Percentiles rank a stretch among this genome's conserved stretches.
phyloP scores from a whole-genome alignment of 2,797 vertebrate genomes.

The Mionectes olivaceus region DNA sequence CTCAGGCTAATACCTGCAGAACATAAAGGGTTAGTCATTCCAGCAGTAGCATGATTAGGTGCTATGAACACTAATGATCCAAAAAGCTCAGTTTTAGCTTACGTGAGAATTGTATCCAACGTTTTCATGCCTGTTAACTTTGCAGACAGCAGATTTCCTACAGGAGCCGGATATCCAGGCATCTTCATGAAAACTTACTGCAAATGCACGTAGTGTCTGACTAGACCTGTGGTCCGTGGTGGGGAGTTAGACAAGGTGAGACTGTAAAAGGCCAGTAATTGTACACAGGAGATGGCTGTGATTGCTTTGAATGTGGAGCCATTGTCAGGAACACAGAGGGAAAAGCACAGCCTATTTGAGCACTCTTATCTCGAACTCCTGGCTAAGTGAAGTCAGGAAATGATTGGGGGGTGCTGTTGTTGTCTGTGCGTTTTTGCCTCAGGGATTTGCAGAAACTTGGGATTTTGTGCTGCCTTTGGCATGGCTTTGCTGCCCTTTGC shows the following conservation, averaged over 20 bases:
- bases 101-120: background rate
- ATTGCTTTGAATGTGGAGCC: conserved; percentile 60
- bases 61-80: conserved; percentile 36
- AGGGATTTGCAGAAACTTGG: conserved; percentile 37
- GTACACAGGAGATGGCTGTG: conserved; percentile 60
- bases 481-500: conserved; percentile 3
- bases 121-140: conserved; percentile 49
- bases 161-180: conserved; percentile 9
- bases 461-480: conserved; percentile 60
- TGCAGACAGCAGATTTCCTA: conserved; percentile 36
- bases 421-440: conserved; percentile 26
- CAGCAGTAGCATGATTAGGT: conserved; percentile 30
- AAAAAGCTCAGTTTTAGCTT: conserved; percentile 32
- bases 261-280: conserved; percentile 63
- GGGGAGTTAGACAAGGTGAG: conserved; percentile 65
- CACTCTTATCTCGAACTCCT: conserved; percentile 25
- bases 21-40: conserved; percentile 18
- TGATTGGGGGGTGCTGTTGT: background rate
- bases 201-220: conserved; percentile 52
- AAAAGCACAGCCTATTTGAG: conserved; percentile 30
- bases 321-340: conserved; percentile 24
- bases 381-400: conserved; percentile 25
- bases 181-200: conserved; percentile 28
- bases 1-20: background rate
- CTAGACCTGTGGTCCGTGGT: conserved; percentile 29